Base-by-base conservation (phyloP, 2,888 invertebrate species). In the Scaptomyza parva region DNA sequence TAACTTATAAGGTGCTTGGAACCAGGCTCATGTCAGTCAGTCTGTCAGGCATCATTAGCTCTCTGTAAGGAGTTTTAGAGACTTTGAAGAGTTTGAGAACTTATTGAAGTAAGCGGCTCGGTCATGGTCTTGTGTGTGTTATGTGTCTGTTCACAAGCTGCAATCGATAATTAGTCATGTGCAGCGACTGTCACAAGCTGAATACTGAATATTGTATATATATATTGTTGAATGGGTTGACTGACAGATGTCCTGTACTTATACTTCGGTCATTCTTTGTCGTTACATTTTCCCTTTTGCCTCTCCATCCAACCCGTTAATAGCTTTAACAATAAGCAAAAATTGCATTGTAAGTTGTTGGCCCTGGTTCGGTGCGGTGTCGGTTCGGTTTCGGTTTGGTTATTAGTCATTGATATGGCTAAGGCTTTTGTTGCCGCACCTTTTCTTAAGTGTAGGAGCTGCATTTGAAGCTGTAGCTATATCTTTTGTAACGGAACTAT, bases 161-260 rank as follows among this genome's bases (percentile, higher is more conserved):
- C 79, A 74, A 69, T 66, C 70, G 59, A 82, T 87, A 87, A 85
- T 84, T 84, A 84, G 83, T 84, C 88, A 86, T 84, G 88, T 87
- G 83, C 73, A 63, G 86, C 62, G 82, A 66, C 85, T 70, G 81
- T 57, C 76, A 76, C 76, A 76, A 30, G 17, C 54, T 41, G 40
- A 61, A 51, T 22, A 40, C n/a, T n/a, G 1, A n/a, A 30, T 33
- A 63, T 48, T 48, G 55, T 41, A 50, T n/a, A n/a, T n/a, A n/a
- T n/a, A n/a, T n/a, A n/a, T n/a, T n/a, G n/a, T 53, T 68, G 59
- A 59, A 61, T 63, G 64, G 28, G 48, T 51, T 71, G 82, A 66
- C 22, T 78, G 83, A 85, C 83, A 84, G 83, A 88, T 84, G 83
- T 84, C 83, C 88, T 86, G 74, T 62, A 51, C 62, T 20, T 35